Percentiles rank a stretch among this genome's conserved stretches.
Conservation (phyloP, 2,888 invertebrate species). For the Andrena haemorrhoa region DNA sequence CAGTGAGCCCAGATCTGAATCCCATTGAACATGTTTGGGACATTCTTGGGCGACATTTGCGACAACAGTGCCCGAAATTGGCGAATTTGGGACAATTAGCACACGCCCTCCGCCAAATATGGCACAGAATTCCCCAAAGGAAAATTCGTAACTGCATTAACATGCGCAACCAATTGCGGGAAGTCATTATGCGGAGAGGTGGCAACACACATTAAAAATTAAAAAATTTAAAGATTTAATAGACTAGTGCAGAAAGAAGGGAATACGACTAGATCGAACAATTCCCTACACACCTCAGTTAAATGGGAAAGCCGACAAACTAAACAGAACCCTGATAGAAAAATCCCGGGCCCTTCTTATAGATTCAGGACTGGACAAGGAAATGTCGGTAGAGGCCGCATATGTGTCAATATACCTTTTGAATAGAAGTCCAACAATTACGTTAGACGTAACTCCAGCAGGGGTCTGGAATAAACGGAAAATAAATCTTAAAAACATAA, state of each 20-base stretch:
- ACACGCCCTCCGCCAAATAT: no score
- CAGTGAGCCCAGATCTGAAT: no score
- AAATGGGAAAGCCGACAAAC: neutral
- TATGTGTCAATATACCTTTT: neutral
- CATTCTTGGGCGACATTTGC: no score
- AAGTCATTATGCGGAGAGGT: no score
- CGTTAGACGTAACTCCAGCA: neutral
- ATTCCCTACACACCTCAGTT: neutral
- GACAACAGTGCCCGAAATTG: no score
- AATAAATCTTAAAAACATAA: slow-evolving; percentile 68
- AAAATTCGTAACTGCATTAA: no score
- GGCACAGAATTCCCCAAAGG: no score
- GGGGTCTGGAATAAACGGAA: slow-evolving; percentile 49
- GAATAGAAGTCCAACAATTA: neutral
- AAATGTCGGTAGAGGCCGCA: neutral
- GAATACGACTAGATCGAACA: neutral
- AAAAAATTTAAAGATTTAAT: neutral
- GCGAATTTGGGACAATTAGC: no score
- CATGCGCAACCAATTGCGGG: no score
- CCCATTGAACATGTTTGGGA: no score
- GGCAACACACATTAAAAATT: no score
- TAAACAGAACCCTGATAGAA: neutral
- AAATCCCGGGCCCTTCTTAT: neutral
- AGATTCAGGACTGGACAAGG: neutral
- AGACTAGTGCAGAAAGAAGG: neutral